Base-by-base conservation (phyloP, 2,888 invertebrate genomes). In the Athalia rosae region DNA sequence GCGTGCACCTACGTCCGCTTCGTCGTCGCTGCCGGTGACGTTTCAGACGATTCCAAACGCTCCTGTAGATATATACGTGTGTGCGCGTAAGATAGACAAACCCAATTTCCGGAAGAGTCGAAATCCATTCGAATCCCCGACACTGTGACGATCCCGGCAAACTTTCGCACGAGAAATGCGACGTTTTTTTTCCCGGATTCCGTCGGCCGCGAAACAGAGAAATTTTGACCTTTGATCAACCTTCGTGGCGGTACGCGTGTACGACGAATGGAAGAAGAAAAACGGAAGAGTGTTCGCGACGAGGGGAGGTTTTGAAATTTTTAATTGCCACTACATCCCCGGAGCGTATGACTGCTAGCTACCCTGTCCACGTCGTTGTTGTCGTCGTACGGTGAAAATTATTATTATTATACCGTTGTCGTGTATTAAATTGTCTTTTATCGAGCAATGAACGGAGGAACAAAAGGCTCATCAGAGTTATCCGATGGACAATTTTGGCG, bases 401-500 rank as follows among this genome's bases (percentile, higher is more conserved):
- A 69, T 15, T 66, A 41, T n/a, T 66, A 50, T 8, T 7, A 3
- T 7, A 9, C 56, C 45, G n/a, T 47, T 47, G 59, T 59, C 45
- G 11, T 50, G 6, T 13, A 71, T 58, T 41, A 45, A 58, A 56
- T 71, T 43, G 58, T 71, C 69, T 56, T 71, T 43, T 58, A 58
- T 58, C 56, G 9, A 58, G 41, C 13, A 71, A 58, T 45, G 69
- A 56, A 58, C 71, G 69, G 45, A 4, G 15, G 81, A 83, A 86
- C 85, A 86, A 86, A 84, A 78, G 82, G 77, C 83, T 83, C 83
- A 80, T 86, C 83, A 83, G 79, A 84, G 83, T 83, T 78, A 80
- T 83, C 82, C 80, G 83, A 84, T 83, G 81, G 82, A 82, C 83
- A 82, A 85, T 85, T 83, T 82, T 81, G 78, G 78, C 78, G 80